Conservation (phyloP, 2,113 vertebrate species). For the Syrrhaptes paradoxus region DNA sequence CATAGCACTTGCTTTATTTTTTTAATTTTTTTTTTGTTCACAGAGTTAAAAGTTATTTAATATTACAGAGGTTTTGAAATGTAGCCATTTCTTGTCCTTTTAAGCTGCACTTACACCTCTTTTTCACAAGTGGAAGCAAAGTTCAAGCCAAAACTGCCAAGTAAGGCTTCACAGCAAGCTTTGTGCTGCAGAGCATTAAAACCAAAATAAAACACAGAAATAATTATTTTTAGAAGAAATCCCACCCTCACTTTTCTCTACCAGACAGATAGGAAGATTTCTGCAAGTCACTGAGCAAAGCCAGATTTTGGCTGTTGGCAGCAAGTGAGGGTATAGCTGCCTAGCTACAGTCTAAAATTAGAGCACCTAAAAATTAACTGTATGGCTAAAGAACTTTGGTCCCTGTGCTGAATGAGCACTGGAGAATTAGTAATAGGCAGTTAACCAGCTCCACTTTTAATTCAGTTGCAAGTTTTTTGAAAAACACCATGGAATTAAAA, state of each 20-base stretch:
- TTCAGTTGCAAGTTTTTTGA: background rate
- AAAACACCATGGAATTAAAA: background rate
- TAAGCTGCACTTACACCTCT: background rate
- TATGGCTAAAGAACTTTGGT: conserved; percentile 40
- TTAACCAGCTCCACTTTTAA: background rate
- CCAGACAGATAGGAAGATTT: background rate
- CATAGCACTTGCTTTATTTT: background rate
- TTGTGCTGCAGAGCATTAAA: background rate
- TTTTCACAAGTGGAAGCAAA: conserved; percentile 23
- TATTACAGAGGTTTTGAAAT: background rate
- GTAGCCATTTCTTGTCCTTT: background rate
- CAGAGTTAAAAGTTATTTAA: background rate
- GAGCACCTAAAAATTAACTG: conserved; percentile 56
- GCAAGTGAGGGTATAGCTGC: background rate
- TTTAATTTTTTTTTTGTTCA: background rate
- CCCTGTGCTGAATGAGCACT: background rate
- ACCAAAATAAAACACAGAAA: background rate
- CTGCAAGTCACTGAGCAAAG: conserved; percentile 5
- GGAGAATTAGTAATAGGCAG: background rate
- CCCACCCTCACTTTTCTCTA: background rate
- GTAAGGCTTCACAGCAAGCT: background rate
- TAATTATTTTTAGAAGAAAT: background rate
- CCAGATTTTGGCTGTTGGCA: conserved; percentile 14
- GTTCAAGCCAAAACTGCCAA: background rate
- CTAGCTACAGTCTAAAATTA: conserved; percentile 54